Evolutionary conservation across 2,113 vertebrate genomes (phyloP).

Genomic region (Melierax canorus): DNA sequence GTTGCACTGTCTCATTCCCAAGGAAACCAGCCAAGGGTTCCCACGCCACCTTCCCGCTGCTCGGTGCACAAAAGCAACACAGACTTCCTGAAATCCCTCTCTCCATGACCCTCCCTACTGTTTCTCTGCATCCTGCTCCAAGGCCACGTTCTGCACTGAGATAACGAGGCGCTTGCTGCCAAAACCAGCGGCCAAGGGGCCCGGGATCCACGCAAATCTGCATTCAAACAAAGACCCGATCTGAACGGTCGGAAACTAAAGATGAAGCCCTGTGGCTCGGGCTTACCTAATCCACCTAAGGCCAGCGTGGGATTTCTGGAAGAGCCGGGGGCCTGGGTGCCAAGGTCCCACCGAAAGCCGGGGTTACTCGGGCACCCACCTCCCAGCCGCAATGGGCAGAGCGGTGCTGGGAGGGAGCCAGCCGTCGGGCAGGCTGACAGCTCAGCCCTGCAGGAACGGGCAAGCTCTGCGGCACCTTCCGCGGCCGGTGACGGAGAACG

Average conservation of each 20-base stretch:
- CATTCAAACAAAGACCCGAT: neutral
- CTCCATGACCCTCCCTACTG: neutral
- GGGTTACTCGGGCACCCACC: neutral
- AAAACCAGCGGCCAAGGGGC: conserved; percentile 13
- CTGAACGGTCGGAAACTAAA: neutral
- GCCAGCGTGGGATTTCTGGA: neutral
- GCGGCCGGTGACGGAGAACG: rapidly evolving
- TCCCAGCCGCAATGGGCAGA: neutral
- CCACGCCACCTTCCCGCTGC: conserved; percentile 34
- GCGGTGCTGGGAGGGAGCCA: neutral
- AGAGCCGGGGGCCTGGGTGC: neutral
- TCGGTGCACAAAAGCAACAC: neutral
- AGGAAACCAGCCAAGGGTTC: conserved; percentile 15
- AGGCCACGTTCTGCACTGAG: neutral
- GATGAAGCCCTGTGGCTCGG: neutral
- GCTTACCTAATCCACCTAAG: neutral
- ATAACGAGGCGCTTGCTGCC: conserved; percentile 3
- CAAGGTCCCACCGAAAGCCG: neutral
- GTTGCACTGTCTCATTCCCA: neutral
- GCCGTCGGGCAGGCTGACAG: neutral
- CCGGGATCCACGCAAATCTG: neutral
- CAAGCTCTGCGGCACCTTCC: neutral
- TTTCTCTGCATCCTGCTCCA: conserved; percentile 14
- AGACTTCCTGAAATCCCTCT: conserved; percentile 27
- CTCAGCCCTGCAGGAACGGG: neutral